Conservation (phyloP, 37 sponge, comb jelly and placozoan species). For the Chondrilla cf. caribensis region DNA sequence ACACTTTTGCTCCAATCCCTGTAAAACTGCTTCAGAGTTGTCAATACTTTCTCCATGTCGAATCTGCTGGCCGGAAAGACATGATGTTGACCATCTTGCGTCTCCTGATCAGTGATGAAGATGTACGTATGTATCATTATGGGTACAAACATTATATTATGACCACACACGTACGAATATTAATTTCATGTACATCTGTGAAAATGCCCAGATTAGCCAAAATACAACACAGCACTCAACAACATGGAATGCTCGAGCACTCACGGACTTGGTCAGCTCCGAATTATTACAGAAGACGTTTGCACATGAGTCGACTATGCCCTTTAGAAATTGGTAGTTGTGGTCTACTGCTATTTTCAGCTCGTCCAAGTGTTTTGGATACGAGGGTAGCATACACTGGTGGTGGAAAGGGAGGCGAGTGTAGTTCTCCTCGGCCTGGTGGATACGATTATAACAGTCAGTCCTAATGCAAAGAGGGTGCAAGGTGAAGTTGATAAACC, state of each 20-base stretch:
- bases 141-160: not conserved
- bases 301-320: conserved; percentile 46
- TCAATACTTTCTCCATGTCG: conserved; percentile 82
- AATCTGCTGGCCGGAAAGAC: conserved; percentile 34
- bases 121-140: not conserved
- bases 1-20: conserved; percentile 96
- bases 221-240: too few relatives aligned
- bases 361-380: conserved; percentile 33
- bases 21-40: conserved; percentile 95
- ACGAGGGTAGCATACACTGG: conserved; percentile 53
- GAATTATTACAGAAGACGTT: conserved; percentile 82
- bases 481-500: not conserved
- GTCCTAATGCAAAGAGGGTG: conserved; percentile 3
- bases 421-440: conserved; percentile 43
- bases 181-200: too few relatives aligned
- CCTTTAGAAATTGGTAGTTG: conserved; percentile 72
- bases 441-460: conserved; percentile 24
- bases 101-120: conserved; percentile 8
- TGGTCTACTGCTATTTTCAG: conserved; percentile 48
- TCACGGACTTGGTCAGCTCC: not conserved
- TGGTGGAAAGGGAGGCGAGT: conserved; percentile 55
- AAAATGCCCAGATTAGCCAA: too few relatives aligned
- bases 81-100: not conserved
- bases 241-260: not conserved
- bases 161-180: not conserved